Base-by-base conservation (phyloP, 1,140 invertebrate genomes). In the Monomorium pharaonis region DNA sequence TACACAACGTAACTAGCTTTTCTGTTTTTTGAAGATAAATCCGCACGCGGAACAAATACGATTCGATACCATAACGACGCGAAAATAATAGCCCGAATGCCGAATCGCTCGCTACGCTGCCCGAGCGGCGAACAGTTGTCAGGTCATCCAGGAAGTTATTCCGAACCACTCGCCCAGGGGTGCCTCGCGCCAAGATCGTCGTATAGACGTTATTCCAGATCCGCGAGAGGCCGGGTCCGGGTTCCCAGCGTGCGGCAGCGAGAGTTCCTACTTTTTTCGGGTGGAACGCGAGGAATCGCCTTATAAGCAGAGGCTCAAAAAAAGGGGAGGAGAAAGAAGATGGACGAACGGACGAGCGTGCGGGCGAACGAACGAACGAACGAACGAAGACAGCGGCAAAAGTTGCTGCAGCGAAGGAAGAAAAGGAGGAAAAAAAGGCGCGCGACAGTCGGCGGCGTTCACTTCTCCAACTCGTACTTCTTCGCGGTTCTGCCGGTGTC, bases 281-380 rank as follows among this genome's bases (percentile, higher is more conserved):
- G 14, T 91, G 89, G 93, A 93, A 94, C 93, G 92, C 91, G 86
- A 91, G 76, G 92, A 93, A 94, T 94, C 89, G 92, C 93, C 94
- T 94, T 94, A 94, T 94, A 94, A 93, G 94, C 92, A 92, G 6
- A 89, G 86, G 62, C 58, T 86, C 56, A 85, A 90, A 91, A 92
- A 88, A 76, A 74, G 86, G n/a, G 81, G 77, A 91, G 74, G 42
- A 85, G 74, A 69, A 90, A 91, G 78, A 88, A 91, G 65, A 86
- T 33, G 65, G 65, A 72, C 51, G 51, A 77, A 63, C 33, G 62
- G 58, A 85, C 33, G 54, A 62, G 70, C 44, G 86, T 83, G 72
- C 63, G 51, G 60, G 58, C 56, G 60, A 70, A 49, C 47, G 54
- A 62, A 77, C 49, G 47, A 70, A 70, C 24, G 86, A 51, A 58